Percentiles rank a stretch among this genome's conserved stretches.
phyloP scores from a whole-genome alignment of 2,888 invertebrate genomes.

The Synanthedon tipuliformis region DNA sequence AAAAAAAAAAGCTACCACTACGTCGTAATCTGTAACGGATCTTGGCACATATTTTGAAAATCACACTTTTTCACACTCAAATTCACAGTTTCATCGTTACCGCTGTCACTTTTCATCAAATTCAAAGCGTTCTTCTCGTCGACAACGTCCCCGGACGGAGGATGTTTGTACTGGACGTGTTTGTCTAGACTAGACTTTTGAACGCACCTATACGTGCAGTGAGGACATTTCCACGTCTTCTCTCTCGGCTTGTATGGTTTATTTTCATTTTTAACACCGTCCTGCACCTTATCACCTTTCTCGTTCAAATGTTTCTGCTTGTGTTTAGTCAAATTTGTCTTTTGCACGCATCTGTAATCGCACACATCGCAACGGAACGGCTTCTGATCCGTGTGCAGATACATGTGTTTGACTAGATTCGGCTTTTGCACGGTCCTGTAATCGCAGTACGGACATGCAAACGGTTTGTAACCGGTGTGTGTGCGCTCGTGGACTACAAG shows the following conservation, averaged over 20 bases:
- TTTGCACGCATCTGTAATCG: constrained; percentile 59
- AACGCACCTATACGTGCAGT: constrained; percentile 53
- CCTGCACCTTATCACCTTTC: constrained; percentile 29
- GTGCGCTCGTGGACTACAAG: constrained; percentile 62
- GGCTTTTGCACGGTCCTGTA: constrained; percentile 64
- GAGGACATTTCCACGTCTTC: constrained; percentile 52
- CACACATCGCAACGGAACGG: constrained; percentile 63
- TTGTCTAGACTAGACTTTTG: constrained; percentile 61
- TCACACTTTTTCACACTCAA: constrained; percentile 38
- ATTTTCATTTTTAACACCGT: constrained; percentile 30
- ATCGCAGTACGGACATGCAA: constrained; percentile 60
- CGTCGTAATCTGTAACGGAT: background rate
- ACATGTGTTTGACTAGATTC: constrained; percentile 65
- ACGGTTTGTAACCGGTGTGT: constrained; percentile 63
- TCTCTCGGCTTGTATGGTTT: constrained; percentile 56
- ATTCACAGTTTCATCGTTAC: constrained; percentile 29
- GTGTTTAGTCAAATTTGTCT: constrained; percentile 61
- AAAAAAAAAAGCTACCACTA: background rate
- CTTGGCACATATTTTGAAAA: background rate
- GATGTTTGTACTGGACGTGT: constrained; percentile 54
- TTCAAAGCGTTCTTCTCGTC: constrained; percentile 14
- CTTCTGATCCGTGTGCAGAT: constrained; percentile 61
- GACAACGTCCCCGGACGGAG: constrained; percentile 16
- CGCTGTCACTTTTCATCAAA: constrained; percentile 13
- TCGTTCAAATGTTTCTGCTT: constrained; percentile 58